Percentiles rank a stretch among this genome's conserved stretches.
These are phyloP conservation scores for Suillia variegata DNA, from an alignment of 2,888 invertebrate species.

Conservation along the genomic window DNA sequence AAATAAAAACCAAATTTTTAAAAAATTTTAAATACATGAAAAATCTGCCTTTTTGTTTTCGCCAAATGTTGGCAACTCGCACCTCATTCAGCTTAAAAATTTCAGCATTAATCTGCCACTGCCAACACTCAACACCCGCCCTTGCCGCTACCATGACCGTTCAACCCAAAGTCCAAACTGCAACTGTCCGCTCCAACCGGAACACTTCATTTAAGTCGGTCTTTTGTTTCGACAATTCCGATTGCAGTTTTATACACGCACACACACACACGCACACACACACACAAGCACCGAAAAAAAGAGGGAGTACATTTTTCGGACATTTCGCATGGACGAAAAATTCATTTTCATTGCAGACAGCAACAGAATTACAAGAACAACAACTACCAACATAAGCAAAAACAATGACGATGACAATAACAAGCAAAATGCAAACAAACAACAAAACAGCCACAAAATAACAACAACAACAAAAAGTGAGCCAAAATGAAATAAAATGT, in stretches of 20 bases:
- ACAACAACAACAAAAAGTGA: too few species aligned
- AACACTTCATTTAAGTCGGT: background rate
- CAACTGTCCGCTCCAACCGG: too few species aligned
- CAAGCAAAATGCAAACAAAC: conserved; percentile 30
- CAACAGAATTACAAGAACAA: background rate
- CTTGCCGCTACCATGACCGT: too few species aligned
- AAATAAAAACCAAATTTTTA: too few species aligned
- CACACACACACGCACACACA: background rate
- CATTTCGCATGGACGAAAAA: conserved; percentile 41
- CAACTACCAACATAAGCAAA: conserved; percentile 14
- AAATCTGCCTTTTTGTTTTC: too few species aligned
- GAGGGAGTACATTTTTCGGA: conserved; percentile 28
- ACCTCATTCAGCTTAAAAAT: too few species aligned
- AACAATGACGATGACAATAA: conserved; percentile 29
- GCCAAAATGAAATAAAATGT: too few species aligned
- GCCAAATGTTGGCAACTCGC: background rate
- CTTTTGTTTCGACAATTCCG: background rate
- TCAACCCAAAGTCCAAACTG: too few species aligned
- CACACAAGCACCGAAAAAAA: background rate
- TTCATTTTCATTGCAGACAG: conserved; percentile 31
- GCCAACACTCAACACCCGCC: too few species aligned
- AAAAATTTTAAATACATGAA: too few species aligned
- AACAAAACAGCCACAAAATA: too few species aligned
- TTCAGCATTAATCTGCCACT: too few species aligned
- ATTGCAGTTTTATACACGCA: background rate